These are phyloP conservation scores for Eugnorisma glareosa DNA, from an alignment of 2,888 invertebrate genomes.

Conservation along the genomic window DNA sequence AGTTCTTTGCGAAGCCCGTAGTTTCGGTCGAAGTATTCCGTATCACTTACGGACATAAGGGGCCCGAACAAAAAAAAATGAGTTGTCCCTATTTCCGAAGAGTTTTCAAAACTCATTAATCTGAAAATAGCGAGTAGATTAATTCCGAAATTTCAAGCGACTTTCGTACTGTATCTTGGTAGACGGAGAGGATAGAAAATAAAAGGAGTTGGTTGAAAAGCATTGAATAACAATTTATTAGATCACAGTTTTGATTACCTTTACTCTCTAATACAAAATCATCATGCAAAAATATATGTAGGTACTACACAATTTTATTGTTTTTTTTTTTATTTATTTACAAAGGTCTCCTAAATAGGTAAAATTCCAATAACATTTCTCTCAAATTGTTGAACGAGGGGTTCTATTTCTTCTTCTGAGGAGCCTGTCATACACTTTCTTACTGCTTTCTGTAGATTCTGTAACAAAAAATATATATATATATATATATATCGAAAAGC, in stretches of 20 bases:
- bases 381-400: conserved; percentile 77
- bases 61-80: too few relatives aligned
- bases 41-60: background rate
- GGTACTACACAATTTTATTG: too few relatives aligned
- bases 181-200: background rate
- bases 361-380: conserved; percentile 76
- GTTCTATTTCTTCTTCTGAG: conserved; percentile 67
- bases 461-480: conserved; percentile 65
- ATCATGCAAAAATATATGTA: background rate
- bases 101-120: background rate
- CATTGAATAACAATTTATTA: conserved; percentile 5
- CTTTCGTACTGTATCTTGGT: background rate
- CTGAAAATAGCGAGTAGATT: background rate
- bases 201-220: background rate
- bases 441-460: conserved; percentile 78
- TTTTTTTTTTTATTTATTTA: conserved; percentile 6
- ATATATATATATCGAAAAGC: too few relatives aligned
- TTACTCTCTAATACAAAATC: conserved; percentile 7
- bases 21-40: background rate
- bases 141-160: background rate
- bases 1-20: background rate
- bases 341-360: conserved; percentile 63
- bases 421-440: conserved; percentile 63
- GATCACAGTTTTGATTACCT: conserved; percentile 17
- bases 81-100: background rate